Base-by-base conservation (phyloP, 64 coral and sea anemone genomes). In the Exaiptasia diaphana region DNA sequence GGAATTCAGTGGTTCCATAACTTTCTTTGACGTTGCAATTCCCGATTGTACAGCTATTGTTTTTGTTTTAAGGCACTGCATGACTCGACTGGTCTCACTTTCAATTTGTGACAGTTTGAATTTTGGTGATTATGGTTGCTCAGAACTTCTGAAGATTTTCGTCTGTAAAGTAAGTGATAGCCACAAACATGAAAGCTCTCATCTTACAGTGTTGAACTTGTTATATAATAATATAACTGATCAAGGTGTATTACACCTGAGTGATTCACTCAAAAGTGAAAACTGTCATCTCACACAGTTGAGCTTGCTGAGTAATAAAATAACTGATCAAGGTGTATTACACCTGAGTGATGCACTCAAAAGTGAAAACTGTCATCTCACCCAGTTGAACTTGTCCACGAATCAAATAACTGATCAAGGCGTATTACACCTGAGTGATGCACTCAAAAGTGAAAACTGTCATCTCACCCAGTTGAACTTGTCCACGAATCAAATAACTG, bases 1-100 rank as follows among this genome's bases (percentile, higher is more conserved):
- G 44, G 34, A 25, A 29, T 80, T 80, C 22, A 21, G 15, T 30
- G 46, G 65, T 28, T 3, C 26, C 9, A 50, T 80, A 18, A 31
- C 12, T 9, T 0, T 1, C 12, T 20, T 27, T 62, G 10, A 15
- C 29, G 23, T 81, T 2, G 50, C 58, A 62, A 14, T 59, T 50
- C 57, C 31, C 65, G 77, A 81, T 12, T 67, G 41, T n/a, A 67
- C 60, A 63, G 77, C 77, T 48, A 25, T 81, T 62, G 41, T 18
- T 0, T 22, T 48, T 67, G 63, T 81, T 67, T 8, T 81, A 17
- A 49, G 34, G 25, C 41, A 81, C 3, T 32, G 63, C 7, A 1
- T 64, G 45, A 75, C 24, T 45, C n/a, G n/a, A n/a, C 42, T 52
- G 33, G 42, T 1, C 8, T 75, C 8, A 14, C 24, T 50, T 17